These are phyloP conservation scores for Julus scandinavius DNA, from an alignment of 2,888 invertebrate species.

Conservation along the genomic window DNA sequence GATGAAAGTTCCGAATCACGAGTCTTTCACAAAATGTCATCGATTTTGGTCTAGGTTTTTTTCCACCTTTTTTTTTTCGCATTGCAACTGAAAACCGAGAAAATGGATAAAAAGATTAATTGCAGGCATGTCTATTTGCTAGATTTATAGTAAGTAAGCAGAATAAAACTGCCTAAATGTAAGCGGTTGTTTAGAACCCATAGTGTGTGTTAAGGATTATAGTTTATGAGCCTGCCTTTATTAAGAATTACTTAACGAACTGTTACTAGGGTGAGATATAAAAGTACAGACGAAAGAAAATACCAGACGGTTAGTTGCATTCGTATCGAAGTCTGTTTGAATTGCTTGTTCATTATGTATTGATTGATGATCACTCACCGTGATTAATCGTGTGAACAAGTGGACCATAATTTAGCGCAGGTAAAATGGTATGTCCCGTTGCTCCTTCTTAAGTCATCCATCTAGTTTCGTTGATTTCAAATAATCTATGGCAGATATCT, in stretches of 20 bases:
- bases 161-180: neutral
- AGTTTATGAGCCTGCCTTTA: neutral
- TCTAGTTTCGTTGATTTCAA: slow-evolving; percentile 27
- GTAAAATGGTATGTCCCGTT: neutral
- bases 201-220: neutral
- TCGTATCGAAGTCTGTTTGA: neutral
- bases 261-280: neutral
- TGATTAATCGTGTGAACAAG: slow-evolving; percentile 40
- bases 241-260: neutral
- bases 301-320: neutral
- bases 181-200: neutral
- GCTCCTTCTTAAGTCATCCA: neutral
- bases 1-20: neutral
- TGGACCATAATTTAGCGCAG: slow-evolving; percentile 36
- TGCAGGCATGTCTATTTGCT: neutral
- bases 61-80: neutral
- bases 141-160: neutral
- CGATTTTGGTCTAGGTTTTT: neutral
- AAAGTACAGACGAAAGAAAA: neutral
- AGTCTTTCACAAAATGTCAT: slow-evolving; percentile 1
- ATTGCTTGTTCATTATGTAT: slow-evolving; percentile 12
- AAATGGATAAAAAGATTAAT: neutral
- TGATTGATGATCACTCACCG: slow-evolving; percentile 20
- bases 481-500: neutral
- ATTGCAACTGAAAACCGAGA: slow-evolving; percentile 11